Evolutionary conservation across 1,140 invertebrate species (phyloP).

Genomic region (Cyphomyrmex costatus): DNA sequence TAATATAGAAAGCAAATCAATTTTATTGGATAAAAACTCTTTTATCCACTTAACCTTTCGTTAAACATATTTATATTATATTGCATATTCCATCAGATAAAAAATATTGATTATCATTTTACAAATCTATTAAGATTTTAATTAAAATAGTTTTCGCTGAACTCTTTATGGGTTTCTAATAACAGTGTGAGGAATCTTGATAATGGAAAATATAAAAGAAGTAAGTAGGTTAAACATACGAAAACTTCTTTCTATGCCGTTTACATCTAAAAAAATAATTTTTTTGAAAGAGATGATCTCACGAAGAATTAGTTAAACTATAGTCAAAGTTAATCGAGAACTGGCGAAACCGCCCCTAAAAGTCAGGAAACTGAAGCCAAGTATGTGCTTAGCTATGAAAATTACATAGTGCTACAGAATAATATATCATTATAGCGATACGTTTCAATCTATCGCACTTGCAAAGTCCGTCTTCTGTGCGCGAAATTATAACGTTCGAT

Average conservation of each 20-base stretch:
- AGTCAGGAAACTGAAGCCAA: conserved; percentile 24
- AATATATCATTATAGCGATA: conserved; percentile 58
- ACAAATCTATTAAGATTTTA: not conserved
- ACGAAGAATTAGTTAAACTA: conserved; percentile 14
- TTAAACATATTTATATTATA: not conserved
- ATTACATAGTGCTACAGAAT: conserved; percentile 52
- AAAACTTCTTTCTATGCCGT: not conserved
- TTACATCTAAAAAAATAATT: not conserved
- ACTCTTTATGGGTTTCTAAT: not conserved
- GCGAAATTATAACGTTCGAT: conserved; percentile 57
- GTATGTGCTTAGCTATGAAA: conserved; percentile 52
- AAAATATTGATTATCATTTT: not conserved
- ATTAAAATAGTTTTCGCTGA: conserved; percentile 4
- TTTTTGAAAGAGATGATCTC: not conserved
- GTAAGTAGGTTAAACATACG: not conserved
- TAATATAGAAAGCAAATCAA: not conserved
- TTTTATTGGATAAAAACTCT: not conserved
- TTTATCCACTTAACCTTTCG: not conserved
- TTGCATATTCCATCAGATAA: not conserved
- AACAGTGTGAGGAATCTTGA: not conserved
- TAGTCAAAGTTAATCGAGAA: conserved; percentile 47
- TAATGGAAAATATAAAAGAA: not conserved
- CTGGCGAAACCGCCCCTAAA: conserved; percentile 32
- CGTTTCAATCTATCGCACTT: conserved; percentile 63
- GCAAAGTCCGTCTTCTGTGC: conserved; percentile 52